Base-by-base conservation (phyloP, 2,888 invertebrate genomes). In the Acleris holmiana region DNA sequence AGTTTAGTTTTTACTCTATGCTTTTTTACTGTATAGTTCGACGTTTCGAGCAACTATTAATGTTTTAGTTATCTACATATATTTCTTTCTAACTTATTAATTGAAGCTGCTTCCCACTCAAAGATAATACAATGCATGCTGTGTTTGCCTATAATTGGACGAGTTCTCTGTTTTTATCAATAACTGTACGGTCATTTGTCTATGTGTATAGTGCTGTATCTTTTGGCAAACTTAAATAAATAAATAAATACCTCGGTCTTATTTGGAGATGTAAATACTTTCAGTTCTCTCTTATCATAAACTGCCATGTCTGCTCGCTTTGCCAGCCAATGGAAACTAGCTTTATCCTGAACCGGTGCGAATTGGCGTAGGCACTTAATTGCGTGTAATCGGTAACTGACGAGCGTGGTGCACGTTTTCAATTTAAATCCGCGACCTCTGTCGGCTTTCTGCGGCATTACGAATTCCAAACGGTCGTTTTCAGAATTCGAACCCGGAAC, bases 321-420 rank as follows among this genome's bases (percentile, higher is more conserved):
- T 54, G 25, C 15, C 10, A 21, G 29, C 58, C 21, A 53, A 54
- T 54, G 58, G 29, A 57, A 41, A 23, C n/a, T 15, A 21, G 41
- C 48, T 64, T 58, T 41, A 48, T 19, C 25, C 23, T 25, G 61
- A 61, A 68, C 67, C 71, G 70, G 65, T 68, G 69, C 76, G 73
- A 75, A 76, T 77, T 73, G 73, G 68, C 65, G 57, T 67, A 68
- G 69, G 73, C 77, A 73, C 72, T 76, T 83, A 82, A 82, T 80
- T 78, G 80, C 80, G 73, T 77, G 77, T 82, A 83, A 86, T 85
- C 80, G 80, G 69, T 69, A 69, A 73, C 68, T 76, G 79, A 80
- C 72, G 73, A 80, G 78, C 84, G 80, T 82, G 73, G 73, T 73
- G 75, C 88, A 87, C 86, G 87, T 79, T 83, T 86, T 82, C 82